Evolutionary conservation across 2,797 vertebrate genomes (phyloP).

Genomic region (Poeciliopsis paucimaculata): DNA sequence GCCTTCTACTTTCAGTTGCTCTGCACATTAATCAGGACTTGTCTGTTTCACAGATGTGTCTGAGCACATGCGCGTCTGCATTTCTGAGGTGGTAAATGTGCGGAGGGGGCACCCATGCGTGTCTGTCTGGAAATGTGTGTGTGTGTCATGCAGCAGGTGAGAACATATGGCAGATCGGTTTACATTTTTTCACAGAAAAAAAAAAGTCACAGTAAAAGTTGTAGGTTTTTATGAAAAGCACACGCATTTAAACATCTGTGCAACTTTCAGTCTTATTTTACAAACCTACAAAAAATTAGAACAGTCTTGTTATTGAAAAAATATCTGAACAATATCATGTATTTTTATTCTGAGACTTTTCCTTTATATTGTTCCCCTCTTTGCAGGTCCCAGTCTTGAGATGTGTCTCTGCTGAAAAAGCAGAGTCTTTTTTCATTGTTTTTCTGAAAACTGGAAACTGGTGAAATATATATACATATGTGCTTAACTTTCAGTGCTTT

Average conservation of each 20-base stretch:
- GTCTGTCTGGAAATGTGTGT: conserved; percentile 42
- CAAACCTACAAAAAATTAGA: not conserved
- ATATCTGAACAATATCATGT: conserved; percentile 24
- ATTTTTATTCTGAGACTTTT: conserved; percentile 17
- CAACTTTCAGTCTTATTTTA: conserved; percentile 18
- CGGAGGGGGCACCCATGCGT: conserved; percentile 19
- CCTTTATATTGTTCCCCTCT: conserved; percentile 9
- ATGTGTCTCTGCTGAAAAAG: conserved; percentile 41
- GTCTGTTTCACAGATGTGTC: conserved; percentile 67
- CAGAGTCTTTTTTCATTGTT: conserved; percentile 35
- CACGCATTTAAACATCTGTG: conserved; percentile 15
- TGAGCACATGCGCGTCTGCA: conserved; percentile 34
- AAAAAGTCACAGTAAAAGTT: conserved; percentile 33
- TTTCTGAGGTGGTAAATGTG: conserved; percentile 34
- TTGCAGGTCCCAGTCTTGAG: conserved; percentile 36
- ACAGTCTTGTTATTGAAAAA: conserved; percentile 11
- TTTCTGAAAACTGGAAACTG: not conserved
- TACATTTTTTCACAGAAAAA: conserved; percentile 46
- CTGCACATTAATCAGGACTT: conserved; percentile 64
- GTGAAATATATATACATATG: not conserved
- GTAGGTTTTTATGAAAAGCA: conserved; percentile 18
- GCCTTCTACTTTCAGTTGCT: conserved; percentile 38
- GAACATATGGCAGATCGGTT: conserved; percentile 55
- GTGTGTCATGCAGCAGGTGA: conserved; percentile 51
- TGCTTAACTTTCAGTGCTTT: not conserved